A percentile compares a stretch with the other conserved stretches of the same genome.
Conservation (phyloP, 2,113 vertebrate genomes). For the Takifugu bimaculatus region DNA sequence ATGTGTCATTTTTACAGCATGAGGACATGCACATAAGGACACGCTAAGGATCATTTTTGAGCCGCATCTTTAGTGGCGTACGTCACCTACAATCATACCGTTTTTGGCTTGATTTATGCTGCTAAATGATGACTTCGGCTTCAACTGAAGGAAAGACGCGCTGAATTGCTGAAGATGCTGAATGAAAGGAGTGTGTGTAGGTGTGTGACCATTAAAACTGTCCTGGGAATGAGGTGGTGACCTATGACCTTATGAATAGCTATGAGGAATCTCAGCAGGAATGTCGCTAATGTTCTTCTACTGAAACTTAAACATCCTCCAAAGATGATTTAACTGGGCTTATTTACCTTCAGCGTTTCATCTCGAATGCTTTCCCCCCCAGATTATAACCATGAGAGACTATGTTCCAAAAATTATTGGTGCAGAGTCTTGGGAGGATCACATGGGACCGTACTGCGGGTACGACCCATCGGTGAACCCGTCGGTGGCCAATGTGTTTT, state of each 20-base stretch:
- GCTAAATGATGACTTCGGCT: neutral
- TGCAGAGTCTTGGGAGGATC: slow-evolving; percentile 72
- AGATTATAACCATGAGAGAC: slow-evolving; percentile 91
- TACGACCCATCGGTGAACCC: slow-evolving; percentile 81
- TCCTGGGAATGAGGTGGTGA: slow-evolving; percentile 32
- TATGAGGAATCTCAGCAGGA: slow-evolving; percentile 22
- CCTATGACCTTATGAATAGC: slow-evolving; percentile 36
- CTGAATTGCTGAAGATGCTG: neutral
- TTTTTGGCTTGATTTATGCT: no score
- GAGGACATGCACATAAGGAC: no score
- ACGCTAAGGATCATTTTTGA: no score
- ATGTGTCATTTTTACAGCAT: no score
- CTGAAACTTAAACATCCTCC: slow-evolving; percentile 14
- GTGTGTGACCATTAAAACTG: neutral
- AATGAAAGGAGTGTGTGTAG: neutral
- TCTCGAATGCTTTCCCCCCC: neutral
- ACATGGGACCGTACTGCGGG: slow-evolving; percentile 81
- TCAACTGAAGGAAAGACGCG: no score
- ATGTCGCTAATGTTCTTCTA: neutral
- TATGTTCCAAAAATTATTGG: slow-evolving; percentile 92
- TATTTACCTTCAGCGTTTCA: neutral
- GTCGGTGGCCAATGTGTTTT: slow-evolving; percentile 86
- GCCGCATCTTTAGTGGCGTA: no score
- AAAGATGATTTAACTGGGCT: neutral
- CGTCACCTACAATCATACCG: no score